phyloP scores from a whole-genome alignment of 2,888 invertebrate genomes.

The Digitonthophagus gazella region DNA sequence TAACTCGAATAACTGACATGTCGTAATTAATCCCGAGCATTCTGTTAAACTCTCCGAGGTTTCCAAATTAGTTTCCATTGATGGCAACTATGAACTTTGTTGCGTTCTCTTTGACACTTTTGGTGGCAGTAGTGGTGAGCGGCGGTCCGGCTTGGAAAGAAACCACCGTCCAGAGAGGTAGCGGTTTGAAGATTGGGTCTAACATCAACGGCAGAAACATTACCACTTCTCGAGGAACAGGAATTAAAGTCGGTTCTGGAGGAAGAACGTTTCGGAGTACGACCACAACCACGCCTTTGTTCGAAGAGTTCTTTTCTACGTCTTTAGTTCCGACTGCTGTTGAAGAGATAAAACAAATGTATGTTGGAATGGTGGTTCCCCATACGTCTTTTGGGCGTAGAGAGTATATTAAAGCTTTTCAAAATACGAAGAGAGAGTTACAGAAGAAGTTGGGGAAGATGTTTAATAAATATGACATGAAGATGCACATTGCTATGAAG shows the following conservation, averaged over 20 bases:
- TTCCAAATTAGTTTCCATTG: conserved; percentile 4
- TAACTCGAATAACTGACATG: no score
- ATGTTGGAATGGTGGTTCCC: conserved; percentile 74
- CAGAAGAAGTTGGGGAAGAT: conserved; percentile 64
- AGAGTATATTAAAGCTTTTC: conserved; percentile 70
- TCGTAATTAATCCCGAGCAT: no score
- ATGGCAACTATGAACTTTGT: conserved; percentile 42
- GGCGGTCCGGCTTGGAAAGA: conserved; percentile 50
- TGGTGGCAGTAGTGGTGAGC: conserved; percentile 48
- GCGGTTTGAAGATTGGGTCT: conserved; percentile 45
- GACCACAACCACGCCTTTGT: conserved; percentile 35
- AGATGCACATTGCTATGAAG: conserved; percentile 67
- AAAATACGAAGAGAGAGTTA: conserved; percentile 64
- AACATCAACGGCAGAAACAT: conserved; percentile 42
- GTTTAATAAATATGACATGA: conserved; percentile 69
- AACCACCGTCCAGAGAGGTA: conserved; percentile 46
- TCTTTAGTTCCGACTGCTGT: conserved; percentile 14
- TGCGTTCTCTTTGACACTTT: conserved; percentile 44
- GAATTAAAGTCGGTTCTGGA: conserved; percentile 45
- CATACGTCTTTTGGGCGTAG: conserved; percentile 73
- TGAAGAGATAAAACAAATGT: conserved; percentile 43
- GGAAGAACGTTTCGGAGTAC: conserved; percentile 29
- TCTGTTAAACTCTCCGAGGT: background rate
- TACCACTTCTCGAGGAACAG: conserved; percentile 45
- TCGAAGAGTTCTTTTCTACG: conserved; percentile 1